These are phyloP conservation scores for Setophaga coronata DNA, from an alignment of 2,113 vertebrate genomes.

Conservation along the genomic window DNA sequence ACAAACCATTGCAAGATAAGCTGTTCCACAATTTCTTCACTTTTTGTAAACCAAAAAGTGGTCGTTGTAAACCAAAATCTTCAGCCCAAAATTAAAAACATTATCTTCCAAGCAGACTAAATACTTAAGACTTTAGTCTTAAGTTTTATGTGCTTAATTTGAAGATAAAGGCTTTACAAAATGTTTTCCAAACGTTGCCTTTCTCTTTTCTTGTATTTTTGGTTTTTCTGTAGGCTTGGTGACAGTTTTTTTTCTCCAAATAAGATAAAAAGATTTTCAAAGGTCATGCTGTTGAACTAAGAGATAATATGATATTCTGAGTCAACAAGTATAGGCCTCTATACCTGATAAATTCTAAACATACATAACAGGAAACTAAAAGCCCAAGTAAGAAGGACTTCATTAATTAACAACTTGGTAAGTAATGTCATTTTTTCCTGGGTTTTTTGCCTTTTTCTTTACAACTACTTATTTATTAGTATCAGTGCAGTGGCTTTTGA, in stretches of 20 bases:
- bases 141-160: not conserved
- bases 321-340: not conserved
- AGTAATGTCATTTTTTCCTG: not conserved
- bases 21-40: not conserved
- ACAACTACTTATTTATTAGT: not conserved
- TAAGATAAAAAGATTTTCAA: not conserved
- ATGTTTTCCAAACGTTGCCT: not conserved
- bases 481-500: not conserved
- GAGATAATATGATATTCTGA: not conserved
- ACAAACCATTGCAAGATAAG: not conserved
- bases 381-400: not conserved
- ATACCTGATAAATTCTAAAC: not conserved
- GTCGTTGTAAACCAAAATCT: not conserved
- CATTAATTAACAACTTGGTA: not conserved
- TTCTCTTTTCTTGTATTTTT: not conserved
- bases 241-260: fast-evolving
- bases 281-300: not conserved
- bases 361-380: not conserved
- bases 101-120: not conserved
- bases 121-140: not conserved
- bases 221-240: not conserved
- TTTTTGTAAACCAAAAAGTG: not conserved
- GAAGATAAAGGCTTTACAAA: not conserved
- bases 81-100: not conserved
- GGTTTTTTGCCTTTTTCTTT: not conserved